Evolutionary conservation across 1,140 invertebrate genomes (phyloP).

Genomic region (Goniozus legneri): DNA sequence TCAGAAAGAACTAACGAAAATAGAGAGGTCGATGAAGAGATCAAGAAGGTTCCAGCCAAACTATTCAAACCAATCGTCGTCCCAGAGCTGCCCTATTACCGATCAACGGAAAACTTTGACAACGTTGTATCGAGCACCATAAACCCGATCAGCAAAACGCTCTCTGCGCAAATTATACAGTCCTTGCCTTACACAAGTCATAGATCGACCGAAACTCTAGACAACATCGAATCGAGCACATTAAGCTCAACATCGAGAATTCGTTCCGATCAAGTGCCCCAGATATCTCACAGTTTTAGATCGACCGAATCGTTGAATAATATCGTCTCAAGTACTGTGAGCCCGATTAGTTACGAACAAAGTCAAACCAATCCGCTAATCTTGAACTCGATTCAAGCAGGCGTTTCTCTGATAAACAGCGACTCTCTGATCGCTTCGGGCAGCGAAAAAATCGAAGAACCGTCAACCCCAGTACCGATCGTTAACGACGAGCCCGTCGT

Average conservation of each 20-base stretch:
- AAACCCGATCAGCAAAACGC: too few species aligned
- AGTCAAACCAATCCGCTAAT: too few species aligned
- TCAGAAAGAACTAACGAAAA: neutral
- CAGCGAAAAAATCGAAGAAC: neutral
- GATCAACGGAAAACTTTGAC: too few species aligned
- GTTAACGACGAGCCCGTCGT: conserved; percentile 22
- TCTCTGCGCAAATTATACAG: too few species aligned
- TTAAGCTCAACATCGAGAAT: neutral
- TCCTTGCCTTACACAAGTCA: too few species aligned
- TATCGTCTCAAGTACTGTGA: too few species aligned
- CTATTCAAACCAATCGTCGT: conserved; percentile 47
- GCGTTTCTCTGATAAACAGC: conserved; percentile 43
- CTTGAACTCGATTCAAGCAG: conserved; percentile 51
- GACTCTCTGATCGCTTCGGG: conserved; percentile 23
- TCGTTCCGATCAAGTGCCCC: neutral
- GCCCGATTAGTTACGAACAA: too few species aligned
- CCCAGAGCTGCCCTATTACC: conserved; percentile 23
- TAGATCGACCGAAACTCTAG: too few species aligned
- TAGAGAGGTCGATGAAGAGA: neutral
- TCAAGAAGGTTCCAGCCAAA: neutral
- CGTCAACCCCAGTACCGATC: neutral
- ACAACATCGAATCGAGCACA: neutral
- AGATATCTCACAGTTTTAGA: conserved; percentile 13
- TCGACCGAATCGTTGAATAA: too few species aligned
- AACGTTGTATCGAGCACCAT: conserved; percentile 9